Evolutionary conservation across 2,888 invertebrate species (phyloP), one percentile per base, ranked within the genome.

Genomic region (Falcaria lacertinaria): DNA sequence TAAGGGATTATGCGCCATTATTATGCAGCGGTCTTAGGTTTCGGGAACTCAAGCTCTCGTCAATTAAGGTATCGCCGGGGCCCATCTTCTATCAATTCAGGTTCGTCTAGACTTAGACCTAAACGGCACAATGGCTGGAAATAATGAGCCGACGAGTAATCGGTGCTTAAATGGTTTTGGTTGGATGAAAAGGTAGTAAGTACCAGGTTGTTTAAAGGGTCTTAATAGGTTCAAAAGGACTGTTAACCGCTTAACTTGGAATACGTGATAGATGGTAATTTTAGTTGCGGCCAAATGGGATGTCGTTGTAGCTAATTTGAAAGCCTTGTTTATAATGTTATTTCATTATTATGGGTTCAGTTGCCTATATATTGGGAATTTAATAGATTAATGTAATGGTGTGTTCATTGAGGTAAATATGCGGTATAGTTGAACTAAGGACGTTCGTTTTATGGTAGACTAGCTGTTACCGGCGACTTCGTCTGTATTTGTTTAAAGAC

Each of bases 1-100:
- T 86, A 87, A 83, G 80, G 87, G 65, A 83, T 83, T 86, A 86
- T 85, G 71, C 81, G 64, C 76, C 83, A 84, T 84, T 86, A 88
- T 88, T 88, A 88, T 86, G 78, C 87, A 80, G 78, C 72, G 74
- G 69, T 76, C 77, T 86, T 72, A 77, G 85, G 87, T 87, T 88
- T 88, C 82, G 83, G 88, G 79, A 80, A 83, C 78, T 76, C 74
- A 73, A 74, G 69, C 74, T 72, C 83, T 87, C 85, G 82, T 87
- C 88, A 88, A 89, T 89, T 88, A 89, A 88, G 83, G 80, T 88
- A 89, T 88, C 89, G 77, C 56, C 57, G 53, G 57, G 66, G 62
- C 80, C 74, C 81, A 88, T 88, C 88, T 85, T 77, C 79, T 59
- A 71, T 69, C 78, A 75, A 78, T 75, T 74, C 67, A 74, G 66